These are phyloP conservation scores for Sinella curviseta DNA, from an alignment of 1,140 invertebrate species.

Conservation along the genomic window DNA sequence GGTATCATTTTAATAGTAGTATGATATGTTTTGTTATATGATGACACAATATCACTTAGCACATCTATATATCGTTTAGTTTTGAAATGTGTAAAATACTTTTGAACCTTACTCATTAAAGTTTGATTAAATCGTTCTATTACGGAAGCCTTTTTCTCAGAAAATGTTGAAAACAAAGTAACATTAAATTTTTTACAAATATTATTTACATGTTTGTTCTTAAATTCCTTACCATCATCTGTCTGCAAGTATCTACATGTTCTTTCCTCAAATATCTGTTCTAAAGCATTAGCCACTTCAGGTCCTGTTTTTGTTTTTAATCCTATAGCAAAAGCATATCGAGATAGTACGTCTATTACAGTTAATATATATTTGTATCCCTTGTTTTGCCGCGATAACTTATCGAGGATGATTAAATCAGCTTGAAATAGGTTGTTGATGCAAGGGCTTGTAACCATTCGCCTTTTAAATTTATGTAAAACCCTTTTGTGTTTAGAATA, in stretches of 20 bases:
- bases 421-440: constrained; percentile 55
- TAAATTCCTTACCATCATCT: constrained; percentile 57
- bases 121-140: constrained; percentile 58
- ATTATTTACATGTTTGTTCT: constrained; percentile 52
- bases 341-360: constrained; percentile 58
- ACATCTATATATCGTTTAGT: constrained; percentile 55
- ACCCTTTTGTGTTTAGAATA: neutral
- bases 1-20: constrained; percentile 55
- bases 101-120: constrained; percentile 56
- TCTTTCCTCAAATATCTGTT: constrained; percentile 49
- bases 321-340: constrained; percentile 56
- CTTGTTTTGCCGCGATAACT: constrained; percentile 53
- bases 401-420: constrained; percentile 53
- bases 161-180: constrained; percentile 56
- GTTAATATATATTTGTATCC: constrained; percentile 56
- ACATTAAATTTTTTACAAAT: constrained; percentile 51
- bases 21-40: constrained; percentile 57
- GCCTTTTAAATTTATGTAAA: neutral
- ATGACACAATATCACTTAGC: constrained; percentile 52
- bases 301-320: constrained; percentile 57
- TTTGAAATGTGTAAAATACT: constrained; percentile 55
- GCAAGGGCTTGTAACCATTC: constrained; percentile 11
- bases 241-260: constrained; percentile 56
- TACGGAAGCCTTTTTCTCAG: constrained; percentile 56
- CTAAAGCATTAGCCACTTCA: constrained; percentile 47